Evolutionary conservation across 1,140 invertebrate species (phyloP), one percentile per base, ranked within the genome.

Genomic region (Anastatus disparis): DNA sequence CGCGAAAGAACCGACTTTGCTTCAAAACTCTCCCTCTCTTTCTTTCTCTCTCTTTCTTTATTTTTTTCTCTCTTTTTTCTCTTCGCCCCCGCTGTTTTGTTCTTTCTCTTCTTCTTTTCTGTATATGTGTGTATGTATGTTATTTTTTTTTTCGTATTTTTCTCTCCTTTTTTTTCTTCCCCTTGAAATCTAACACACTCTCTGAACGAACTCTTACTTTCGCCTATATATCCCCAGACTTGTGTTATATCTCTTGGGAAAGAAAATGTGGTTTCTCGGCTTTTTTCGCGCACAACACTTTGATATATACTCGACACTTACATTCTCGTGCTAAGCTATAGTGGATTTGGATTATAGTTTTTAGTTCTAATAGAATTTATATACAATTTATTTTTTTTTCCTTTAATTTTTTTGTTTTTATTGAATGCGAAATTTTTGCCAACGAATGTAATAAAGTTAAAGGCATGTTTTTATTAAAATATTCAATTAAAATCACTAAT

Each of bases 1-100:
- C 69, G 69, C n/a, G 24, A 38, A 61, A 69, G 26, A 52, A 40
- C 50, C n/a, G 27, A 42, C 61, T n/a, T n/a, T 65, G 40, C 69
- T 35, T n/a, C n/a, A n/a, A n/a, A n/a, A n/a, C 27, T 38, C 13
- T 31, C 40, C 40, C 56, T 13, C 29, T 62, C 35, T 50, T 70
- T 62, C 55, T 27, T 70, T 70, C 46, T 63, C 65, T 40, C 52
- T 58, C 42, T 26, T 63, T 17, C 7, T 35, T 67, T 38, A 17
- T n/a, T 40, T 68, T 46, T 52, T 56, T 15, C 27, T 50, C 3
- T 7, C 17, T 48, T 29, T 42, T 17, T 55, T 17, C 22, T 31
- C 20, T 9, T 24, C 50, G 40, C 38, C 46, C 38, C 46, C 35
- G 50, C 38, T 17, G 9, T 8, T 13, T 31, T 26, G 27, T 40